Evolutionary conservation across 2,113 vertebrate species (phyloP).

Genomic region (Leucoraja erinaceus): DNA sequence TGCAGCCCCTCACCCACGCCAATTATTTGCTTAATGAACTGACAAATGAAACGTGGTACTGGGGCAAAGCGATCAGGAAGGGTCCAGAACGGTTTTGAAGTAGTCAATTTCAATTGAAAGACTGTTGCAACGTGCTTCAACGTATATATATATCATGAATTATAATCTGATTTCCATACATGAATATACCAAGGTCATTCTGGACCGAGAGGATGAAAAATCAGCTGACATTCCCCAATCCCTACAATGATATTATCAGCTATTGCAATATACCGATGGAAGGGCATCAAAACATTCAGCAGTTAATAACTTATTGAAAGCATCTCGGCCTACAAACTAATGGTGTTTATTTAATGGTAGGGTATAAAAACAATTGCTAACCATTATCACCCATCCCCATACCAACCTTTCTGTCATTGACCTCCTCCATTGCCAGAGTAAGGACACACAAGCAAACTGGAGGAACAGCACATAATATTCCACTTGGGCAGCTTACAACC

Average conservation of each 20-base stretch:
- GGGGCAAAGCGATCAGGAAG: background rate
- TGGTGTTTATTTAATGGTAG: background rate
- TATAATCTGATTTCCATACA: too few species aligned
- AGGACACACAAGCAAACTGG: too few species aligned
- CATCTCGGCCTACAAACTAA: background rate
- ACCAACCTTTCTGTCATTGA: too few species aligned
- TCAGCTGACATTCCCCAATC: background rate
- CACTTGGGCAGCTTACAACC: too few species aligned
- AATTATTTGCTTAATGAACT: background rate
- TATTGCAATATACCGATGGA: too few species aligned
- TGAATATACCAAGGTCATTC: too few species aligned
- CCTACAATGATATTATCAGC: background rate
- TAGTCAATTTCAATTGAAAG: background rate
- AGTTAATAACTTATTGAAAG: background rate
- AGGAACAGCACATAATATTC: too few species aligned
- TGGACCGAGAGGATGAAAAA: background rate
- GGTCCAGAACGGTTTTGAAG: background rate
- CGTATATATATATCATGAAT: too few species aligned
- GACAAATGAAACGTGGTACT: background rate
- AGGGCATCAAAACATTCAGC: background rate
- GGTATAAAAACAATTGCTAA: background rate
- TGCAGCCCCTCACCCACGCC: too few species aligned
- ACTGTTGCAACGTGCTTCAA: background rate
- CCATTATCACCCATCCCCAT: too few species aligned
- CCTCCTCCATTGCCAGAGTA: too few species aligned